phyloP scores from a whole-genome alignment of 2,888 invertebrate genomes.

The Allygus modestus region DNA sequence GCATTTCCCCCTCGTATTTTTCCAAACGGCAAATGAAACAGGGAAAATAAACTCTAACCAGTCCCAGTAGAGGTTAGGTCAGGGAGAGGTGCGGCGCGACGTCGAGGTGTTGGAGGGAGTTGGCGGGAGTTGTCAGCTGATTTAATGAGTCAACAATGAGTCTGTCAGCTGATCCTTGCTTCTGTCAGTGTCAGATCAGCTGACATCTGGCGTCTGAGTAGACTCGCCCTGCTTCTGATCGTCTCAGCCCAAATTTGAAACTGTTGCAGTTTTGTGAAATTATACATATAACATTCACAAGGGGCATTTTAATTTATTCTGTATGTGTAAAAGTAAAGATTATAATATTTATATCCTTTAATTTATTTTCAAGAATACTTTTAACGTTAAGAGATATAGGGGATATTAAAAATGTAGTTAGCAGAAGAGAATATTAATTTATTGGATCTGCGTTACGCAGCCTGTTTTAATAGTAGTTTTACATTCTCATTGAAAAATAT shows the following conservation, averaged over 20 bases:
- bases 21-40: neutral
- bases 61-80: conserved; percentile 23
- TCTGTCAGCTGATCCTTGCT: conserved; percentile 21
- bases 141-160: conserved; percentile 38
- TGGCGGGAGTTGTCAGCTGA: conserved; percentile 43
- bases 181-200: neutral
- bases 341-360: too few relatives aligned
- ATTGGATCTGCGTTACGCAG: too few relatives aligned
- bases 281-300: neutral
- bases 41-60: neutral
- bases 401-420: too few relatives aligned
- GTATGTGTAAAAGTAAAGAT: too few relatives aligned
- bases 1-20: conserved; percentile 5
- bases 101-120: conserved; percentile 30
- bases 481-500: too few relatives aligned
- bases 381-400: too few relatives aligned
- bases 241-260: neutral
- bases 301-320: neutral
- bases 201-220: conserved; percentile 8
- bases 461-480: too few relatives aligned
- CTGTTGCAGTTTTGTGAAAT: neutral
- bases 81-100: neutral
- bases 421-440: too few relatives aligned
- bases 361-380: too few relatives aligned
- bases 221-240: neutral